These are phyloP conservation scores for Melangyna quadrimaculata DNA, from an alignment of 2,888 invertebrate species.

Conservation along the genomic window DNA sequence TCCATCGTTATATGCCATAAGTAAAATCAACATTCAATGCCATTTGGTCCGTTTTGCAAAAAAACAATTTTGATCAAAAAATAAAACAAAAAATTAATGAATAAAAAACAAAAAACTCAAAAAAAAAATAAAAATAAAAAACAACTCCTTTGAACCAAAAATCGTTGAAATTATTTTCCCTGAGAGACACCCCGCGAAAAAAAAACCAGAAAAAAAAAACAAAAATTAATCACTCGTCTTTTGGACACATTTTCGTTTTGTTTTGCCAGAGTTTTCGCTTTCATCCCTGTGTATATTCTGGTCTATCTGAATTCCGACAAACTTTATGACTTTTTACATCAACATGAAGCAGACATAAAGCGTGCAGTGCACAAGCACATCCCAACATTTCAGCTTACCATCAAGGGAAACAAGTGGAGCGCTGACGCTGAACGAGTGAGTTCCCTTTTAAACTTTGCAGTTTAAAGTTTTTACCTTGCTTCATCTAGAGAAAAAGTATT, in stretches of 20 bases:
- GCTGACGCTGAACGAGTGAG: conserved; percentile 32
- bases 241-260: conserved; percentile 70
- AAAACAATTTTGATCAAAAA: conserved; percentile 53
- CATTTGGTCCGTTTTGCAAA: conserved; percentile 42
- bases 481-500: background rate
- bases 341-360: conserved; percentile 52
- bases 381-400: conserved; percentile 35
- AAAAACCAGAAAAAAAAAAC: conserved; percentile 39
- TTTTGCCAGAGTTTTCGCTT: conserved; percentile 57
- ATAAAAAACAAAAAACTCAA: conserved; percentile 13
- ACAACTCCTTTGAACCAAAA: conserved; percentile 63
- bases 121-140: conserved; percentile 18
- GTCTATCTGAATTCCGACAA: conserved; percentile 43
- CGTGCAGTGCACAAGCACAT: conserved; percentile 40
- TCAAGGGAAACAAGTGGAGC: conserved; percentile 56
- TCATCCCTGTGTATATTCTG: conserved; percentile 44
- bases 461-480: background rate
- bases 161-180: conserved; percentile 65
- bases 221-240: conserved; percentile 69
- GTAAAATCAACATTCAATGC: conserved; percentile 62
- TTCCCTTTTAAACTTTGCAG: conserved; percentile 51
- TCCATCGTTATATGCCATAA: background rate
- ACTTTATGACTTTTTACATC: conserved; percentile 69
- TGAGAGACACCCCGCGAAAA: conserved; percentile 13
- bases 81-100: conserved; percentile 16